Evolutionary conservation across 2,797 vertebrate species (phyloP), one percentile per base, ranked within the genome.

Genomic region (Cynodonichthys magdalenae): DNA sequence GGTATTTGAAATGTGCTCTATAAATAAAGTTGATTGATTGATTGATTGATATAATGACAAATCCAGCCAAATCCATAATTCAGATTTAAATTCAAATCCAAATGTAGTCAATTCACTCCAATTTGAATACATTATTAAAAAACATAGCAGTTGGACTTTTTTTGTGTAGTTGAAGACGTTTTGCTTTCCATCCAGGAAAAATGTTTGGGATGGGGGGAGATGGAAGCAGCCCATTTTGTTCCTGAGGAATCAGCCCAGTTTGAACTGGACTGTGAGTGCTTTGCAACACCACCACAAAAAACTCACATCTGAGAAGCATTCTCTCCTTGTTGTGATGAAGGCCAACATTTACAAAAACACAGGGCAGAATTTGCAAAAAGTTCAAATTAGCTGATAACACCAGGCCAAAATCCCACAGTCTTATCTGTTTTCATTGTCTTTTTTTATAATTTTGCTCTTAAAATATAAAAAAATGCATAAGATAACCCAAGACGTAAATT

Each of bases 221-320:
- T 31, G 31, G 9, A 31, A 31, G 9, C 31, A 31, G 6, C 4
- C 31, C 6, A 7, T 66, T 5, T n/a, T n/a, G 50, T 45, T 63
- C 15, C 42, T 27, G 17, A 27, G 45, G 20, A 12, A 66, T 57
- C 20, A 55, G 24, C 15, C 1, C 15, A 10, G 11, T 28, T 53
- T 7, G 20, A 54, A 34, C 1, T 50, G 15, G 41, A 45, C n/a
- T 18, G 41, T 24, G 12, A n/a, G 24, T 27, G 7, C 15, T 28
- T 15, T 61, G 9, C 45, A 59, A 39, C 44, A 56, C 8, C 44
- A 47, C 39, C 59, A 56, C 46, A 59, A 63, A 44, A 63, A 55
- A 52, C 24, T 55, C 34, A 28, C 34, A 39, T 58, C 27, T 15
- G 3, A 57, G 24, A 8, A 47, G 15, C 8, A 53, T 63, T 46